Conservation (phyloP, 2,113 vertebrate species). For the Sylvilagus bachmani region DNA sequence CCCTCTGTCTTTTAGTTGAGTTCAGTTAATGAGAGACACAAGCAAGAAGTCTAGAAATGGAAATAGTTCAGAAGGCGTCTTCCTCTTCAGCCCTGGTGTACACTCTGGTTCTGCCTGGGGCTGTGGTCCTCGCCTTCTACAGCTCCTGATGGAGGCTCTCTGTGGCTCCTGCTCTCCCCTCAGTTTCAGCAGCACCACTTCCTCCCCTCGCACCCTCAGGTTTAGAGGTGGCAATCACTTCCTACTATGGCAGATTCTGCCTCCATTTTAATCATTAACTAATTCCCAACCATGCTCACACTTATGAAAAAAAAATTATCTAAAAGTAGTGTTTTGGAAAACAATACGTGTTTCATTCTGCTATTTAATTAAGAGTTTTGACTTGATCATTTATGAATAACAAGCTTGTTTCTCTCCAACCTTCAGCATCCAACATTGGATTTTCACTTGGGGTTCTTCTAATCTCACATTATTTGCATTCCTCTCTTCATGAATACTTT, state of each 20-base stretch:
- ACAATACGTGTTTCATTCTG: not conserved
- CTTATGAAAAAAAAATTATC: not conserved
- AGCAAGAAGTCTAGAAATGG: not conserved
- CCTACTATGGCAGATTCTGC: not conserved
- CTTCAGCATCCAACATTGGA: not conserved
- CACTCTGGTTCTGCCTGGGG: too few relatives aligned
- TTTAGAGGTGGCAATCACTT: not conserved
- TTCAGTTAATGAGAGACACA: not conserved
- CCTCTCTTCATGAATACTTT: not conserved
- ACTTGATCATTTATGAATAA: slow-evolving; percentile 33
- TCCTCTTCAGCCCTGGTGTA: not conserved
- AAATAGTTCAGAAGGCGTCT: not conserved
- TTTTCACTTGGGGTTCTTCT: slow-evolving; percentile 1
- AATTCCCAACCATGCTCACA: not conserved
- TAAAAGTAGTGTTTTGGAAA: not conserved
- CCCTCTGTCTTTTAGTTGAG: not conserved
- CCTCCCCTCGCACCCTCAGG: not conserved
- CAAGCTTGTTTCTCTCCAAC: not conserved
- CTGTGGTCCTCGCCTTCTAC: not conserved
- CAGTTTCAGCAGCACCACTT: not conserved
- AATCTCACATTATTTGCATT: not conserved
- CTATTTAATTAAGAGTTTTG: not conserved
- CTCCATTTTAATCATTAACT: not conserved
- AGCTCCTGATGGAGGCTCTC: not conserved
- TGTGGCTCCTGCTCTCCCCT: too few relatives aligned